Conservation (phyloP, 2,888 invertebrate genomes). For the Agonopterix heracliana region DNA sequence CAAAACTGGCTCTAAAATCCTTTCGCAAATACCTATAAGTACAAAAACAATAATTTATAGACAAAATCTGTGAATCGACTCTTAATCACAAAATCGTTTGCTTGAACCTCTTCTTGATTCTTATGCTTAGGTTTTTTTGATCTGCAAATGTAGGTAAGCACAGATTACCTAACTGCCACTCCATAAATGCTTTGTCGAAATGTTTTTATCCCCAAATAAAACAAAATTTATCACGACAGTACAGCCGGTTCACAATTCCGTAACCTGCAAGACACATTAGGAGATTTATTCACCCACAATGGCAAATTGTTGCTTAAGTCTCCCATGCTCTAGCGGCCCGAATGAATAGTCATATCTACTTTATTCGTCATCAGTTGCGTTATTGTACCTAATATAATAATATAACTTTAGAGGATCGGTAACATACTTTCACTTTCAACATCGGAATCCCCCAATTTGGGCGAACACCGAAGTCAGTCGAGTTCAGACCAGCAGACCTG, state of each 20-base stretch:
- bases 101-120: no score
- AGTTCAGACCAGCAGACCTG: conserved; percentile 17
- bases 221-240: not conserved
- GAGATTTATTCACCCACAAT: not conserved
- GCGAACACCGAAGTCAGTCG: conserved; percentile 21
- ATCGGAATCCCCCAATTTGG: conserved; percentile 34
- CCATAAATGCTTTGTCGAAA: no score
- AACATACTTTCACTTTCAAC: conserved; percentile 56
- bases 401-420: conserved; percentile 31
- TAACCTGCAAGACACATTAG: not conserved
- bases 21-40: not conserved
- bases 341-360: conserved; percentile 21
- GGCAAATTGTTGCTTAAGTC: not conserved
- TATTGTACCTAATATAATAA: conserved; percentile 24
- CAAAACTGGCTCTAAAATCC: not conserved
- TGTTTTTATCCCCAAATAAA: no score
- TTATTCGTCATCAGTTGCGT: conserved; percentile 41
- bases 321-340: conserved; percentile 25
- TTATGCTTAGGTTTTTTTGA: no score
- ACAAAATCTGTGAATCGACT: no score
- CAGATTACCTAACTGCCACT: no score
- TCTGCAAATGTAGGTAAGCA: no score
- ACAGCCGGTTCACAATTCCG: not conserved
- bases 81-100: no score
- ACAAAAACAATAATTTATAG: no score